phyloP scores from a whole-genome alignment of 2,888 invertebrate species.

The Lathronympha strigana region DNA sequence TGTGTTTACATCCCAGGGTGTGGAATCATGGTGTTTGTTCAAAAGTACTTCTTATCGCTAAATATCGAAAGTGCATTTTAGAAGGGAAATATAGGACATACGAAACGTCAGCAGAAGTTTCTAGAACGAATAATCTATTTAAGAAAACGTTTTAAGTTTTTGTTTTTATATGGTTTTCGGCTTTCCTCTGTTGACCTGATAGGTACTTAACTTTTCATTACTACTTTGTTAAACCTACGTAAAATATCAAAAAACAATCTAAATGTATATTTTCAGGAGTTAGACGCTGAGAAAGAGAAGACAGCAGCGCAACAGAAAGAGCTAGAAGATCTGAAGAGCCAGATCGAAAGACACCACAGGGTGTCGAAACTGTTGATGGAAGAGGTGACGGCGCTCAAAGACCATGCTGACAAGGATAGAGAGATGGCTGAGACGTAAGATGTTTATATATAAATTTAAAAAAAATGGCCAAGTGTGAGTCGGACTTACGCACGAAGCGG shows the following conservation, averaged over 20 bases:
- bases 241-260: background rate
- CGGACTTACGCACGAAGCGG: too few species aligned
- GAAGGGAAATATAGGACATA: background rate
- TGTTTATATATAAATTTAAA: slow-evolving; percentile 40
- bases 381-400: slow-evolving; percentile 85
- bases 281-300: slow-evolving; percentile 78
- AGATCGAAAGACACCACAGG: slow-evolving; percentile 86
- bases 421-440: slow-evolving; percentile 84
- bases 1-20: background rate
- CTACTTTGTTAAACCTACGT: too few species aligned
- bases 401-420: slow-evolving; percentile 85
- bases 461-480: too few species aligned
- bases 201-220: too few species aligned
- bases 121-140: too few species aligned
- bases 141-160: too few species aligned
- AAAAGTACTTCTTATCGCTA: background rate
- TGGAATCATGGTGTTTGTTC: background rate
- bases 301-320: slow-evolving; percentile 82
- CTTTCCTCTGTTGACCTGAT: too few species aligned
- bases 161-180: too few species aligned
- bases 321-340: slow-evolving; percentile 73
- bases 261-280: slow-evolving; percentile 65
- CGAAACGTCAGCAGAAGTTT: too few species aligned
- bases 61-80: background rate
- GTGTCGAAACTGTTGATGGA: slow-evolving; percentile 87